These are phyloP conservation scores for Drosophila histrio DNA, from an alignment of 2,888 invertebrate species.

Conservation along the genomic window DNA sequence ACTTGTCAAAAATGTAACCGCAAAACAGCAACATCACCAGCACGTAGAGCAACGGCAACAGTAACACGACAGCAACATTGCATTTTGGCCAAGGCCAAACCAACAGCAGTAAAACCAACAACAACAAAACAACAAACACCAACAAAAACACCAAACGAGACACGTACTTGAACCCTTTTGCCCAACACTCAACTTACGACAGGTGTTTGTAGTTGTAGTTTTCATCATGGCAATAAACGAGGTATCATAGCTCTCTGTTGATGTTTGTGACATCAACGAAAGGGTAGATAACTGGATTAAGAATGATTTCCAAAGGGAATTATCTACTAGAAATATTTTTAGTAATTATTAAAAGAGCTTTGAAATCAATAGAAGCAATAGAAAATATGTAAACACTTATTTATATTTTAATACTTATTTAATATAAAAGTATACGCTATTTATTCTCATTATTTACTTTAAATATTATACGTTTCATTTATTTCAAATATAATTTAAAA, in stretches of 20 bases:
- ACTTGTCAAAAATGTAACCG: slow-evolving; percentile 72
- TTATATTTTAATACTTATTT: too few species aligned
- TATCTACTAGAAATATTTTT: too few species aligned
- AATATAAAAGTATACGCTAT: too few species aligned
- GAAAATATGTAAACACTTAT: too few species aligned
- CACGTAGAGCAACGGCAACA: slow-evolving; percentile 13
- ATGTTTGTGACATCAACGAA: not conserved
- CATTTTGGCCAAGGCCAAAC: slow-evolving; percentile 60
- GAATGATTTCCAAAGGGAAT: not conserved
- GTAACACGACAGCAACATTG: slow-evolving; percentile 42
- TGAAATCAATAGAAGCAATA: too few species aligned
- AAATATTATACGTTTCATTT: too few species aligned
- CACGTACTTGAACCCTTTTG: slow-evolving; percentile 74
- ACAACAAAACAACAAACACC: slow-evolving; percentile 32
- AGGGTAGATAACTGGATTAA: not conserved
- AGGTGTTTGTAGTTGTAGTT: slow-evolving; percentile 62
- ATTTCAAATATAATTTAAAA: too few species aligned
- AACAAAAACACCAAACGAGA: slow-evolving; percentile 54
- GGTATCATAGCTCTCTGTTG: not conserved
- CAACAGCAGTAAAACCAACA: slow-evolving; percentile 32
- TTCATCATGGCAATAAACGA: slow-evolving; percentile 14
- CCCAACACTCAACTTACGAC: slow-evolving; percentile 68
- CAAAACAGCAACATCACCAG: slow-evolving; percentile 55
- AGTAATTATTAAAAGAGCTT: too few species aligned
- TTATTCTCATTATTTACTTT: too few species aligned